These are phyloP conservation scores for Candoia aspera DNA, from an alignment of 2,113 vertebrate species.

Conservation along the genomic window DNA sequence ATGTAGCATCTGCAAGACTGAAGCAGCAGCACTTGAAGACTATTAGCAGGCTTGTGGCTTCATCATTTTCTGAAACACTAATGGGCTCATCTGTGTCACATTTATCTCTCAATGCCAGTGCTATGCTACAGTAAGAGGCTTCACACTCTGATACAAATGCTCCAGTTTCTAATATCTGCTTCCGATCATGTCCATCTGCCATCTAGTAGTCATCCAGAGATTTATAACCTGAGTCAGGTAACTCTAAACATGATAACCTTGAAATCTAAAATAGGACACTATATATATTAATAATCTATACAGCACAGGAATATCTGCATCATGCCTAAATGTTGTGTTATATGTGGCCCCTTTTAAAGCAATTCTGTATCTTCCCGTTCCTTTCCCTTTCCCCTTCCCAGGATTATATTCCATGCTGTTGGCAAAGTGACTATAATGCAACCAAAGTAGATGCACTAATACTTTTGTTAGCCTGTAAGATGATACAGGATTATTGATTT, in stretches of 20 bases:
- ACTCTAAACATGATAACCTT: background rate
- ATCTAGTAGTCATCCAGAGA: background rate
- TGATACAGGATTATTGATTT: background rate
- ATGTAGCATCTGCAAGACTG: background rate
- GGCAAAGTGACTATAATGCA: background rate
- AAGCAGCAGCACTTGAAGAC: background rate
- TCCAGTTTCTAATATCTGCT: background rate
- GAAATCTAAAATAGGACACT: background rate
- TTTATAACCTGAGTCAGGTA: background rate
- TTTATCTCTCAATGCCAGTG: background rate
- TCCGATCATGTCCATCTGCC: background rate
- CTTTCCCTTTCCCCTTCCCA: background rate
- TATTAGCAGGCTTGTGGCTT: background rate
- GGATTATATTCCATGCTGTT: background rate
- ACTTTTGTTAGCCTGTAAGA: background rate
- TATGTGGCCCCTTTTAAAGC: background rate
- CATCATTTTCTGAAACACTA: background rate
- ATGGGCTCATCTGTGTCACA: background rate
- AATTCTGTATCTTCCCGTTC: background rate
- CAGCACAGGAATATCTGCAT: background rate
- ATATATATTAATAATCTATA: background rate
- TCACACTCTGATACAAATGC: background rate
- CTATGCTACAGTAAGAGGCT: background rate
- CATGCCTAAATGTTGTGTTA: background rate
- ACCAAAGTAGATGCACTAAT: background rate